A percentile compares a stretch with the other conserved stretches of the same genome.
phyloP scores from a whole-genome alignment of 2,113 vertebrate species.

The Phaethornis superciliosus region DNA sequence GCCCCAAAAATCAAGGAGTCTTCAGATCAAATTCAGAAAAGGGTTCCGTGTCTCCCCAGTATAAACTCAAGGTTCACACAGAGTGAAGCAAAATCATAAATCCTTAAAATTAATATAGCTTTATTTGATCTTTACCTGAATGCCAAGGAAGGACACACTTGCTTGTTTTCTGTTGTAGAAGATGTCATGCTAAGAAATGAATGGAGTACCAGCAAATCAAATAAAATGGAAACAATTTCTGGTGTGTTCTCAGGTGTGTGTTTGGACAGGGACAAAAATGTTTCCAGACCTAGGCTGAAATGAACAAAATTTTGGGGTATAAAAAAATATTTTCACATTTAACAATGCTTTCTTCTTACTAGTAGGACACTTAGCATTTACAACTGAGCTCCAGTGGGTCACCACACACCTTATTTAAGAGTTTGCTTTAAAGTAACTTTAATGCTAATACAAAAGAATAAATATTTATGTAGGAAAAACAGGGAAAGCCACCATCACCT shows the following conservation, averaged over 20 bases:
- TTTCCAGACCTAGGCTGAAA: not conserved
- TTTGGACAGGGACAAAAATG: not conserved
- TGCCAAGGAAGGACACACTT: not conserved
- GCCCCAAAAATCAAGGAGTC: not conserved
- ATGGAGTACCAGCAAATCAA: not conserved
- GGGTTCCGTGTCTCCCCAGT: not conserved
- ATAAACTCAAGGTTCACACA: not conserved
- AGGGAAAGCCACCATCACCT: not conserved
- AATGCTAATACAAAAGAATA: not conserved
- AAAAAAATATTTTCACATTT: not conserved
- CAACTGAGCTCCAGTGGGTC: not conserved
- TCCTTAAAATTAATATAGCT: not conserved
- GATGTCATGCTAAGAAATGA: not conserved
- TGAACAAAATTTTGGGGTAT: not conserved
- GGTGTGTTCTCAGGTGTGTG: not conserved
- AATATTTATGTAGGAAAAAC: not conserved
- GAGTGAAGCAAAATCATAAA: not conserved
- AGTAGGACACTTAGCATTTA: not conserved
- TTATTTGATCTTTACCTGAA: not conserved
- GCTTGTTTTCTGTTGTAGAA: not conserved
- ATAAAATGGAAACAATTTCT: not conserved
- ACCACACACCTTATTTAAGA: not conserved
- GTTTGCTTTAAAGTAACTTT: constrained; percentile 38
- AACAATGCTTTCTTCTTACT: not conserved
- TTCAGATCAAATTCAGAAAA: not conserved